Conservation (phyloP, 92 coral and sea anemone genomes). For the Paramuricea clavata region DNA sequence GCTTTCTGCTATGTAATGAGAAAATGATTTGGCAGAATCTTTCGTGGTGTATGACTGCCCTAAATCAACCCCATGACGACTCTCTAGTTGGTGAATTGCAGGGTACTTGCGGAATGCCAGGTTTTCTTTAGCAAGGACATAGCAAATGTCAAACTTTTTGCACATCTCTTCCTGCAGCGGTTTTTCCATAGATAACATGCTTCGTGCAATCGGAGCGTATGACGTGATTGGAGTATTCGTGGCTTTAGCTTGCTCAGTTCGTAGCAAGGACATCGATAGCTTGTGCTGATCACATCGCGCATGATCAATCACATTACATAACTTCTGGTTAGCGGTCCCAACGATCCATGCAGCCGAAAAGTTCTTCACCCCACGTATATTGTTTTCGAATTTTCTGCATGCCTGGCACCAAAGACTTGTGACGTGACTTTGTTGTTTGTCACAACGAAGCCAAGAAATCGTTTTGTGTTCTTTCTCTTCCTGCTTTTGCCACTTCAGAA, state of each 20-base stretch:
- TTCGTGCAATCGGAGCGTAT: conserved; percentile 11
- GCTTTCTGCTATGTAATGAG: not conserved
- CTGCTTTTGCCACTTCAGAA: not conserved
- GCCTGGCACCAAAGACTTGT: conserved; percentile 18
- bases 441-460: conserved; percentile 24
- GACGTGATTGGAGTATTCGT: not conserved
- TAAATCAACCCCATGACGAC: conserved; percentile 68
- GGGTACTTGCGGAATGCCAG: conserved; percentile 25
- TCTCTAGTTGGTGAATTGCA: conserved; percentile 19
- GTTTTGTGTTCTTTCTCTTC: conserved; percentile 25
- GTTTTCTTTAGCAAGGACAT: conserved; percentile 35
- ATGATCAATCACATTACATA: not conserved
- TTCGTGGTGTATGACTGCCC: conserved; percentile 61
- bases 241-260: not conserved
- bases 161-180: conserved; percentile 29
- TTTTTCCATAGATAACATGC: not conserved
- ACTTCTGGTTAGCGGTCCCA: not conserved
- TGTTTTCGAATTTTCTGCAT: conserved; percentile 11
- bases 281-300: too few relatives aligned
- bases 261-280: conserved; percentile 5
- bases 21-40: conserved; percentile 28
- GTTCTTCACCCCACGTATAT: not conserved
- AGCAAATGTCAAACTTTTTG: conserved; percentile 57
- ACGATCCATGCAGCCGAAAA: not conserved
- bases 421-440: not conserved